Evolutionary conservation across 1,140 invertebrate species (phyloP).

Genomic region (Tetranychus cinnabarinus): DNA sequence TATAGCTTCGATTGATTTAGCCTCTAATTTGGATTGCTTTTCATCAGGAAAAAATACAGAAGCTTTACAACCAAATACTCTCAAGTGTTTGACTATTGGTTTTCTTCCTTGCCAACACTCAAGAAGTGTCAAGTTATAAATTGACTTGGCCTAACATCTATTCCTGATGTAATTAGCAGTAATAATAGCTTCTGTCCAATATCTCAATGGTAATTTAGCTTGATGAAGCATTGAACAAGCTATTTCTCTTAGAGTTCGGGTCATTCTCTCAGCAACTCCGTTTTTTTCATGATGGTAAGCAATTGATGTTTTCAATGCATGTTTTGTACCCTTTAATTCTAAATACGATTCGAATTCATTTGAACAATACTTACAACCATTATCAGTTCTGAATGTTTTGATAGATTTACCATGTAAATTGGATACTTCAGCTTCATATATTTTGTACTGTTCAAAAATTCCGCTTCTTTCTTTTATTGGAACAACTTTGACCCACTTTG

Average conservation of each 20-base stretch:
- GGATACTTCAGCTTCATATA: no score
- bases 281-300: constrained; percentile 21
- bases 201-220: not conserved
- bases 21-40: constrained; percentile 3
- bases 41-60: constrained; percentile 3
- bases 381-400: constrained; percentile 6
- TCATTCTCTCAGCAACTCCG: constrained; percentile 19
- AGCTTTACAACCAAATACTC: constrained; percentile 4
- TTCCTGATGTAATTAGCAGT: not conserved
- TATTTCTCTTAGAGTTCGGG: constrained; percentile 17
- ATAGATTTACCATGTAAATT: constrained; percentile 1
- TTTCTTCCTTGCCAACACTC: constrained; percentile 5
- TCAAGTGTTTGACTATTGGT: constrained; percentile 4
- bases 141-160: not conserved
- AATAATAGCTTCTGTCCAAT: not conserved
- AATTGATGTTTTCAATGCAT: not conserved
- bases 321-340: not conserved
- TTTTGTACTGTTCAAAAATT: no score
- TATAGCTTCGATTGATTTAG: not conserved
- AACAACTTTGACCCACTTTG: no score
- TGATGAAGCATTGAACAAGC: constrained; percentile 6
- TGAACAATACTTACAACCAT: constrained; percentile 3
- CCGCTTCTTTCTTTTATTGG: no score
- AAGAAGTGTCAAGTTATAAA: constrained; percentile 7
- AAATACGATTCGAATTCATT: not conserved